These are phyloP conservation scores for Perithous albicinctus DNA, from an alignment of 2,888 invertebrate genomes.

Conservation along the genomic window DNA sequence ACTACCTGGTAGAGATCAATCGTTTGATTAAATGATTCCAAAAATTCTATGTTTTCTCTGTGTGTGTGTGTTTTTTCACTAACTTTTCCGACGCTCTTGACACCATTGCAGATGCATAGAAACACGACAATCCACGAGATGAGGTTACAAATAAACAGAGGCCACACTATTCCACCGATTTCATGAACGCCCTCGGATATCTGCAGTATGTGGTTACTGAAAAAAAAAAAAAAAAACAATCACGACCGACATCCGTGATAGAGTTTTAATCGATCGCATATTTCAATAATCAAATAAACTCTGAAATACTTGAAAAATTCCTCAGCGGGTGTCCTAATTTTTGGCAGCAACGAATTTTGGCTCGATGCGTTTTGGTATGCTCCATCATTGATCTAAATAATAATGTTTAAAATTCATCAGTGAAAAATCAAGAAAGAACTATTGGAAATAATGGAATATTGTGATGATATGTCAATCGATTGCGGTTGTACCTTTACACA, in stretches of 20 bases:
- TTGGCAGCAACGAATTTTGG: conserved; percentile 77
- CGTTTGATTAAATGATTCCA: conserved; percentile 54
- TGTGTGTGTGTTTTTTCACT: no score
- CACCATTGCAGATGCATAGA: conserved; percentile 94
- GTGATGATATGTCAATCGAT: conserved; percentile 10
- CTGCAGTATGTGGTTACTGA: conserved; percentile 91
- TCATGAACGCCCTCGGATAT: conserved; percentile 91
- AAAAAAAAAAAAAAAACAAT: no score
- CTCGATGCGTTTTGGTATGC: conserved; percentile 79
- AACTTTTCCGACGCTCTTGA: conserved; percentile 94
- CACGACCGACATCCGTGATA: conserved; percentile 13
- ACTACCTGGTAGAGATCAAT: conserved; percentile 86
- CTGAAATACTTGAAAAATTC: conserved; percentile 93
- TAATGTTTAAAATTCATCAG: neutral
- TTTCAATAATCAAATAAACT: neutral
- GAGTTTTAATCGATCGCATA: neutral
- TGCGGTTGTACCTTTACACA: conserved; percentile 88
- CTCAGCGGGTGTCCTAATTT: conserved; percentile 90
- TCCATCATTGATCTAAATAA: conserved; percentile 79
- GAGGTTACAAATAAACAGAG: conserved; percentile 90
- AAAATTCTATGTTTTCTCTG: neutral
- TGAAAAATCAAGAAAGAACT: neutral
- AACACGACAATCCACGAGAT: conserved; percentile 93
- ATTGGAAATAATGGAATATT: neutral
- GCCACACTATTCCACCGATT: conserved; percentile 92